These are phyloP conservation scores for Polyodon spathula DNA, from an alignment of 2,113 vertebrate species.

Conservation along the genomic window DNA sequence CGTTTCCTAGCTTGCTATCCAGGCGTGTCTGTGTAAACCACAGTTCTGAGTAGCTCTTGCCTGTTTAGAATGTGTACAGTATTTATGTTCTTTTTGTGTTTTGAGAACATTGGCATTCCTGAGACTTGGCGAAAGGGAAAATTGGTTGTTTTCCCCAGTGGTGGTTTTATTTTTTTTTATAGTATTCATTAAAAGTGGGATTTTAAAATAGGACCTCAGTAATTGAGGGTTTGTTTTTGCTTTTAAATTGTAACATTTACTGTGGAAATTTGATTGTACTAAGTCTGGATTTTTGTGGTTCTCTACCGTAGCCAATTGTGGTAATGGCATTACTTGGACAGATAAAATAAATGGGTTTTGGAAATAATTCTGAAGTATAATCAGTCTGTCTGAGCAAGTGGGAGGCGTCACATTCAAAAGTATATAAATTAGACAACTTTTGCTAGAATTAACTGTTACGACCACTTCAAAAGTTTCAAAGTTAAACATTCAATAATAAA, in stretches of 20 bases:
- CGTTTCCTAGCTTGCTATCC: neutral
- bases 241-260: slow-evolving; percentile 8
- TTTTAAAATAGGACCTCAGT: slow-evolving; percentile 9
- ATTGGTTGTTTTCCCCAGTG: neutral
- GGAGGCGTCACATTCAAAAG: no score
- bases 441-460: no score
- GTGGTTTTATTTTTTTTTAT: neutral
- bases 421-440: no score
- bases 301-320: slow-evolving; percentile 11
- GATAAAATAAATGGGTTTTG: slow-evolving; percentile 28
- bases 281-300: slow-evolving; percentile 13
- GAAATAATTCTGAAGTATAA: slow-evolving; percentile 13
- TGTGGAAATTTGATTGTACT: slow-evolving; percentile 10
- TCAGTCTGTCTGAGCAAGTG: neutral
- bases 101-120: neutral
- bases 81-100: neutral
- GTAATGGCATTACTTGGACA: slow-evolving; percentile 6
- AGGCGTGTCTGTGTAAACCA: neutral
- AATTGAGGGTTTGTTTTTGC: slow-evolving; percentile 18
- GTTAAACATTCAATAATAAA: no score
- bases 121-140: no score
- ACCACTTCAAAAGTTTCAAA: no score
- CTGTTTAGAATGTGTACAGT: no score
- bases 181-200: slow-evolving; percentile 1
- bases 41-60: neutral